Percentiles rank a stretch among this genome's conserved stretches.
Conservation (phyloP, 2,797 vertebrate species). For the Periophthalmus magnuspinnatus region DNA sequence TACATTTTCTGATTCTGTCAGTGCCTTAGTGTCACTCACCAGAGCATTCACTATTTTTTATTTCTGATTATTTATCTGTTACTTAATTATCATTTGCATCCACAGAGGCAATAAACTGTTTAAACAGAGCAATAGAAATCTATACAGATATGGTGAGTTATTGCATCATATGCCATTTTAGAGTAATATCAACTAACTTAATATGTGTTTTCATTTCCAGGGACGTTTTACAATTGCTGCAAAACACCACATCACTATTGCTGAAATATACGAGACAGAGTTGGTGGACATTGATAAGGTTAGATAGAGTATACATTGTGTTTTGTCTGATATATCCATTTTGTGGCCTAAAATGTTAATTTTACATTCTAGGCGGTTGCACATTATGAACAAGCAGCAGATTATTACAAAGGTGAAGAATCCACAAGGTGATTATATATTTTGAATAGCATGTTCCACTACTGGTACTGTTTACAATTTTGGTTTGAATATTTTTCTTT, state of each 20-base stretch:
- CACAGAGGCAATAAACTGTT: constrained; percentile 78
- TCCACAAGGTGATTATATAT: constrained; percentile 83
- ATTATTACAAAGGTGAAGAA: constrained; percentile 95
- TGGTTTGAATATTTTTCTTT: neutral
- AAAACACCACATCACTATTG: constrained; percentile 91
- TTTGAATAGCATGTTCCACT: neutral
- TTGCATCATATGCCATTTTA: neutral
- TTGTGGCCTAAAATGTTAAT: neutral
- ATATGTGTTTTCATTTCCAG: constrained; percentile 54
- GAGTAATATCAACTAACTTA: neutral
- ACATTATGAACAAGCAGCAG: constrained; percentile 92
- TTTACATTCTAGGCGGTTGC: constrained; percentile 82
- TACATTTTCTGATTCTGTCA: constrained; percentile 39
- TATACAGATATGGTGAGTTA: constrained; percentile 83
- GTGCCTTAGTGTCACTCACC: neutral
- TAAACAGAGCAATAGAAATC: constrained; percentile 85
- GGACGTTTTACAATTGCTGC: constrained; percentile 93
- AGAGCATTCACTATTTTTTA: neutral
- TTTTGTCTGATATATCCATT: neutral
- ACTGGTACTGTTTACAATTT: neutral
- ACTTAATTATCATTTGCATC: constrained; percentile 23
- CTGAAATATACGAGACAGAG: constrained; percentile 91
- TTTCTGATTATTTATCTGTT: neutral
- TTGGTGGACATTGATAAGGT: constrained; percentile 93
- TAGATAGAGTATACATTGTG: neutral